These are phyloP conservation scores for Rhingia rostrata DNA, from an alignment of 2,888 invertebrate genomes.

Conservation along the genomic window DNA sequence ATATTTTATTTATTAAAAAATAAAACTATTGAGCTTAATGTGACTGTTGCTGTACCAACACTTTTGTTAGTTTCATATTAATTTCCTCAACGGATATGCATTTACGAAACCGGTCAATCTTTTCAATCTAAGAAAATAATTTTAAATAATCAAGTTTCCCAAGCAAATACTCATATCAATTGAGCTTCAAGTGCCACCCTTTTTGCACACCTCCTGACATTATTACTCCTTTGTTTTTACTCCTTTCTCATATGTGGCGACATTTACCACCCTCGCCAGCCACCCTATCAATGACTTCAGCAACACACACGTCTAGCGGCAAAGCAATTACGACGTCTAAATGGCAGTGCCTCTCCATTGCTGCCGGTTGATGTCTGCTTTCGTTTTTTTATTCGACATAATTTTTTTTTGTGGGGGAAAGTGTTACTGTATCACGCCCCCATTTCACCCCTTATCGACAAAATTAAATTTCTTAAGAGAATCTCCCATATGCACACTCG, in stretches of 20 bases:
- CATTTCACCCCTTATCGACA: slow-evolving; percentile 24
- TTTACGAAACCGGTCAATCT: no score
- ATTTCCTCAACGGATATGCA: no score
- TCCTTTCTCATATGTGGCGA: slow-evolving; percentile 36
- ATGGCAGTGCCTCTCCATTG: slow-evolving; percentile 75
- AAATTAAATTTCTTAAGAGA: slow-evolving; percentile 33
- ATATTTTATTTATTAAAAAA: neutral
- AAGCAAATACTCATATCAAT: no score
- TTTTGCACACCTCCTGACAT: slow-evolving; percentile 30
- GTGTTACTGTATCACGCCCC: slow-evolving; percentile 66
- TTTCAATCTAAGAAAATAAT: no score
- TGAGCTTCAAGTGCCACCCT: neutral
- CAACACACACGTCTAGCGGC: slow-evolving; percentile 68
- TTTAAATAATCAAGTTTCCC: neutral
- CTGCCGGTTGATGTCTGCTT: slow-evolving; percentile 74
- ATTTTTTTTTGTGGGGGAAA: slow-evolving; percentile 40
- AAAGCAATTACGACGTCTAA: slow-evolving; percentile 78
- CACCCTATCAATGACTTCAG: slow-evolving; percentile 35
- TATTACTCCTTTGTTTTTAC: slow-evolving; percentile 23
- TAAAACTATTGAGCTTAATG: no score
- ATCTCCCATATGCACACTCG: slow-evolving; percentile 49
- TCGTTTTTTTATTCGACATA: slow-evolving; percentile 41
- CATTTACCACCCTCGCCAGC: slow-evolving; percentile 27
- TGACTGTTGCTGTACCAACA: no score
- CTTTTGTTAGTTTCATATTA: no score